Conservation (phyloP, 2,797 vertebrate species). For the Macropodus opercularis region DNA sequence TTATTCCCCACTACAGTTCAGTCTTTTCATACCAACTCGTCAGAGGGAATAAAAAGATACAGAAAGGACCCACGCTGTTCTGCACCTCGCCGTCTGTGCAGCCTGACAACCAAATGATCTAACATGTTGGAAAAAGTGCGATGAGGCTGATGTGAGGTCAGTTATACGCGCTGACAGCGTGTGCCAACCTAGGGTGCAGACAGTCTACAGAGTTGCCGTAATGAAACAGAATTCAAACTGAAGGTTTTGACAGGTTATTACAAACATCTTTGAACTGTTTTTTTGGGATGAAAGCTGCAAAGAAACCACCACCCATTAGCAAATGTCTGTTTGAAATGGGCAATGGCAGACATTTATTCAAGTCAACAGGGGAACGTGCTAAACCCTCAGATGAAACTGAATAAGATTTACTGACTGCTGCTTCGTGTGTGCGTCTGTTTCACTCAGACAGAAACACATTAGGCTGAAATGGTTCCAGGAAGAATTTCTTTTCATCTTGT, state of each 20-base stretch:
- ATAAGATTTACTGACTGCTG: slow-evolving; percentile 17
- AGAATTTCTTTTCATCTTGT: slow-evolving; percentile 27
- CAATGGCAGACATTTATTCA: slow-evolving; percentile 41
- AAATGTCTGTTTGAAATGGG: slow-evolving; percentile 29
- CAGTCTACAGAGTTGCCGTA: slow-evolving; percentile 8
- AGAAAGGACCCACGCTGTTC: neutral
- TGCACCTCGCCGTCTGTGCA: neutral
- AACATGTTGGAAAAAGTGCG: neutral
- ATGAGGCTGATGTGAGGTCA: slow-evolving; percentile 20
- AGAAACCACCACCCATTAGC: slow-evolving; percentile 38
- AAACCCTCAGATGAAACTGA: slow-evolving; percentile 34
- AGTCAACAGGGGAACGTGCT: slow-evolving; percentile 32
- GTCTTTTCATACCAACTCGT: too few relatives aligned
- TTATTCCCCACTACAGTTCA: too few relatives aligned
- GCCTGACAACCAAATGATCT: too few relatives aligned
- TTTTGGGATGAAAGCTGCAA: slow-evolving; percentile 33
- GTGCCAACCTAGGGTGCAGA: slow-evolving; percentile 11
- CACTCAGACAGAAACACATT: slow-evolving; percentile 14
- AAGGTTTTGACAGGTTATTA: slow-evolving; percentile 54
- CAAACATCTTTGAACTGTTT: slow-evolving; percentile 44
- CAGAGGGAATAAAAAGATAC: too few relatives aligned
- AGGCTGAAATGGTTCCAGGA: slow-evolving; percentile 11
- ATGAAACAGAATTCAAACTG: slow-evolving; percentile 38
- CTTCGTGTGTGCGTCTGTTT: neutral
- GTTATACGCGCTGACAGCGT: slow-evolving; percentile 11